Conservation (phyloP, 2,797 vertebrate species). For the Premnoplex brunnescens region DNA sequence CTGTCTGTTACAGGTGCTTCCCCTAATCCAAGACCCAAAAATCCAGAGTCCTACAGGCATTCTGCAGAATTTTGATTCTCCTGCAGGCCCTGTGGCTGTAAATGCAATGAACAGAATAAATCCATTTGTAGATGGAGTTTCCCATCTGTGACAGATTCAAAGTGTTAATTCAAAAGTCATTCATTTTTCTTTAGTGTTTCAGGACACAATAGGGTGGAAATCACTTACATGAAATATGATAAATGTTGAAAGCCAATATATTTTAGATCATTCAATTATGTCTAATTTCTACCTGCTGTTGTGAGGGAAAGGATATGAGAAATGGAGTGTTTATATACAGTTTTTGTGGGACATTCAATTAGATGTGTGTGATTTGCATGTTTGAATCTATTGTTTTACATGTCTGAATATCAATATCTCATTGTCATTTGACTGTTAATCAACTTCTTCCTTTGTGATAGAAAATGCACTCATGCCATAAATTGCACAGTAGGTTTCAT, state of each 20-base stretch:
- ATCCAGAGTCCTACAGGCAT: background rate
- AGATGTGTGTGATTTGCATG: background rate
- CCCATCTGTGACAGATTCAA: background rate
- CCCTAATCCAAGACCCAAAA: background rate
- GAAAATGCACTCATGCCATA: background rate
- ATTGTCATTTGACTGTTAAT: background rate
- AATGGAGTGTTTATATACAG: background rate
- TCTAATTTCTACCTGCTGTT: background rate
- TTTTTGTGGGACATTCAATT: background rate
- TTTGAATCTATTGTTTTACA: background rate
- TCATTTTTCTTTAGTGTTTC: background rate
- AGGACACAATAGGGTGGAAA: background rate
- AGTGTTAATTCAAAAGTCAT: background rate
- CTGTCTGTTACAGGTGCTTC: background rate
- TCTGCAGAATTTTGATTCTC: background rate
- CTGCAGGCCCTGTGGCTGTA: background rate
- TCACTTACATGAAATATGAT: background rate
- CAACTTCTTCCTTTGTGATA: background rate
- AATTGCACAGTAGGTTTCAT: background rate
- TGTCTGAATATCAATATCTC: background rate
- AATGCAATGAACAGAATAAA: background rate
- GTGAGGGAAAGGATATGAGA: background rate
- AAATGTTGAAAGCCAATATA: background rate
- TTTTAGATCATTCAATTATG: background rate
- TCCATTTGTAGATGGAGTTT: background rate